Evolutionary conservation across 37 sponge, comb jelly and placozoan species (phyloP), one percentile per base, ranked within the genome.

Genomic region (Petrosia ficiformis): DNA sequence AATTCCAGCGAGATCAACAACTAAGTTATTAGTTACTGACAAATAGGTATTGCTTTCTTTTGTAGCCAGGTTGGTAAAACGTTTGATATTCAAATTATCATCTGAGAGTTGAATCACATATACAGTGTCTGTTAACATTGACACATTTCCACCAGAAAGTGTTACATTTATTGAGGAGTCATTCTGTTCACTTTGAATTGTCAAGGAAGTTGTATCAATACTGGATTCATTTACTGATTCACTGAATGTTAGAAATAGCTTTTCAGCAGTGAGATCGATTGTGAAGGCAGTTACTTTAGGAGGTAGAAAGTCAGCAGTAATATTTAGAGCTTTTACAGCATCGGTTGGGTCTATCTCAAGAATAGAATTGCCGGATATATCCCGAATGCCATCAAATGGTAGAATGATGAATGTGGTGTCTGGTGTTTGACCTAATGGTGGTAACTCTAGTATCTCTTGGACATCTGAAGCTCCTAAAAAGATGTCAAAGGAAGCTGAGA

Each of bases 241-340:
- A 39, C 68, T 75, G 72, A 91, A 95, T 5, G 95, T 95, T 19
- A 95, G 69, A 30, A 48, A 38, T 24, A 95, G 52, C 25, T 77
- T 71, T 24, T 92, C 87, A 41, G 79, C 78, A 64, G 93, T 85
- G 11, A 95, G 77, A 42, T 95, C 92, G 34, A 95, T 40, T 2
- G 52, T 32, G 60, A 88, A 95, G 16, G 71, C 63, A 19, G 26
- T 44, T 24, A 95, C 80, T 4, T 60, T 67, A 19, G 95, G 95
- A 39, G 89, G 92, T 0, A 89, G 64, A 59, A 84, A 87, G 65
- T 95, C 92, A 65, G 87, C 79, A 33, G 83, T 76, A 36, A 91
- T 86, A 33, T 69, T 78, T 1, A 44, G 16, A n/a, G 91, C 91
- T 40, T 65, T 63, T 3, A 86, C 87, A 70, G 78, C 87, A 57